Evolutionary conservation across 1,140 invertebrate genomes (phyloP).

Genomic region (Sminthurides bifidus): DNA sequence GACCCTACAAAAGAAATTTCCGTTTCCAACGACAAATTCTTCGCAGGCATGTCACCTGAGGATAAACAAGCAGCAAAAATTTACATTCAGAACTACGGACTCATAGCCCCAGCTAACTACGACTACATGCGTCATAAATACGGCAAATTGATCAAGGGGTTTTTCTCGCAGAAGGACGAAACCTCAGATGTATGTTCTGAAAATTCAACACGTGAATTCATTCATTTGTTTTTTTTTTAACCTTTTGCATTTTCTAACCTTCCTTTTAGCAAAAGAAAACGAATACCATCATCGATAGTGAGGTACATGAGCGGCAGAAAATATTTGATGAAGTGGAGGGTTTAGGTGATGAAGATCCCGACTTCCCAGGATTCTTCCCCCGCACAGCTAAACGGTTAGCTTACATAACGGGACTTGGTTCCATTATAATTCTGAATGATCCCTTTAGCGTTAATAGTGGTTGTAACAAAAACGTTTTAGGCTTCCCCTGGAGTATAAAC

Average conservation of each 20-base stretch:
- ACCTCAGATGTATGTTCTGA: neutral
- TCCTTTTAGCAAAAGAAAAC: neutral
- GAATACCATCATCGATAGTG: neutral
- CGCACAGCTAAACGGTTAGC: slow-evolving; percentile 8
- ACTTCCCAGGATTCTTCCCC: slow-evolving; percentile 21
- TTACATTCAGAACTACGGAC: slow-evolving; percentile 6
- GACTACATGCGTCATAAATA: slow-evolving; percentile 22
- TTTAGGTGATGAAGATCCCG: slow-evolving; percentile 13
- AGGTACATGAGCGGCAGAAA: neutral
- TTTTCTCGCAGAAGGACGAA: neutral
- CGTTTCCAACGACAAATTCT: slow-evolving; percentile 10
- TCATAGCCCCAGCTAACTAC: slow-evolving; percentile 18
- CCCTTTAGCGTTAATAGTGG: neutral
- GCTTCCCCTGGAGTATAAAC: slow-evolving; percentile 6
- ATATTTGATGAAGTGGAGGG: slow-evolving; percentile 1
- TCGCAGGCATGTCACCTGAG: slow-evolving; percentile 8
- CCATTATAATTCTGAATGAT: neutral
- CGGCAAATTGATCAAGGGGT: slow-evolving; percentile 6
- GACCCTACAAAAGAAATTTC: neutral
- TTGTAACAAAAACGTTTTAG: neutral
- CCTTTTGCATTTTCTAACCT: neutral
- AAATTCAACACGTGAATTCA: neutral
- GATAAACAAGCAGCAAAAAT: neutral
- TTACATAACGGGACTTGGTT: neutral
- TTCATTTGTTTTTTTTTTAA: neutral